Evolutionary conservation across 2,888 invertebrate genomes (phyloP), one percentile per base, ranked within the genome.

Genomic region (Carpatolechia fugitivella): DNA sequence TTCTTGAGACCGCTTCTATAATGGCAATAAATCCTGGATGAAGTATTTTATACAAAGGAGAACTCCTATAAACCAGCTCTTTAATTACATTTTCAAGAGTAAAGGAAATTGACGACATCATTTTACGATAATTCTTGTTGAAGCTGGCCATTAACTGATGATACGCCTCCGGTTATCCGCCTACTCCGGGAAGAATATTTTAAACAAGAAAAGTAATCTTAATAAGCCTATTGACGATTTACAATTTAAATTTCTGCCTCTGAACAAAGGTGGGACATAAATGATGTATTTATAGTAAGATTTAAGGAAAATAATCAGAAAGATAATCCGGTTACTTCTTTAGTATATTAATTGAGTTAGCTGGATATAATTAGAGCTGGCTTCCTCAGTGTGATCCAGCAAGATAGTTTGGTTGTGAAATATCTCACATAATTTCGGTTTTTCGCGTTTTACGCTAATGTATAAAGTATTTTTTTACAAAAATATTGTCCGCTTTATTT

Each of bases 111-210:
- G 72, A 74, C 73, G 73, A 73, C 68, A 72, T 75, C 65, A 72
- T 76, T 81, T 79, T 71, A 76, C 74, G 76, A 78, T 81, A 76
- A 80, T 80, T 77, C 68, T 68, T 64, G 69, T 69, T 72, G 75
- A 74, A 76, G 74, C 77, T 72, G 68, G 68, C 73, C 70, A 72
- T 73, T 74, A 74, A 76, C 64, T 69, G 66, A 72, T 66, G 68
- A 72, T 71, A 68, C 69, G 75, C 78, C 74, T 68, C 64, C 58
- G 66, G 74, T 72, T 70, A 70, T 68, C 68, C 63, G 62, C 54
- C 54, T 38, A 46, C 56, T 54, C 20, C 31, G 67, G 75, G 71
- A 75, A 76, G 65, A 69, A 76, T 74, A 75, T 75, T 74, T 75
- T 70, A 74, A 69, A 66, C 65, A 65, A 68, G 57, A 54, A 52